Percentiles rank a stretch among this genome's conserved stretches.
phyloP scores from a whole-genome alignment of 1,140 invertebrate species.

The Papilio glaucus region DNA sequence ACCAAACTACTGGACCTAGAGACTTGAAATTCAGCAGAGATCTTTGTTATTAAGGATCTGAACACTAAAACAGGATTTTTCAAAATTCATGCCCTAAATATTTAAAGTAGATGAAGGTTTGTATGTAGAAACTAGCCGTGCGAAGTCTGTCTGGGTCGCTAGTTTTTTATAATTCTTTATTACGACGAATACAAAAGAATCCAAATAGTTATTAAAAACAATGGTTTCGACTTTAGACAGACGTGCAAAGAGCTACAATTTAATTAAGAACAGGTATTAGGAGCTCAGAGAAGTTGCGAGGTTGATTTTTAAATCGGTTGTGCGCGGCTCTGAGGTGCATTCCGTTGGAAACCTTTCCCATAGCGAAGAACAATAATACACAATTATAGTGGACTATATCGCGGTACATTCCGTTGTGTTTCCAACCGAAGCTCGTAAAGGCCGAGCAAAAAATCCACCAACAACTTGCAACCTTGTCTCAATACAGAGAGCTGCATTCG shows the following conservation, averaged over 20 bases:
- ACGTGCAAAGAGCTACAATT: conserved; percentile 5
- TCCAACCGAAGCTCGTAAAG: conserved; percentile 67
- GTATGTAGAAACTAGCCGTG: too few relatives aligned
- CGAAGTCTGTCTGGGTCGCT: too few relatives aligned
- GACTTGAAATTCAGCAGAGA: too few relatives aligned
- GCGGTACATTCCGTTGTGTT: conserved; percentile 59
- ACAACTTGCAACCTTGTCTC: conserved; percentile 71
- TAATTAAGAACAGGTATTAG: conserved; percentile 34
- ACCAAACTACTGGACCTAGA: too few relatives aligned
- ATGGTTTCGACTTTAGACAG: background rate
- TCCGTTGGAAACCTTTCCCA: conserved; percentile 41
- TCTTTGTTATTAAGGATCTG: too few relatives aligned
- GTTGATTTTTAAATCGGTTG: conserved; percentile 23
- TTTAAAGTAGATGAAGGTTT: too few relatives aligned
- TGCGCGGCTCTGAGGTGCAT: conserved; percentile 17
- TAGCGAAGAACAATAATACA: conserved; percentile 71
- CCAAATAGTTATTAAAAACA: background rate
- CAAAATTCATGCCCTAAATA: too few relatives aligned
- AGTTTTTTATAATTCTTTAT: too few relatives aligned
- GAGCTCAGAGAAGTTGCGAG: conserved; percentile 4
- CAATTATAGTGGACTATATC: conserved; percentile 52
- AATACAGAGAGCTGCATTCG: conserved; percentile 50
- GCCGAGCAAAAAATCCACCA: conserved; percentile 66
- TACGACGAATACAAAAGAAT: too few relatives aligned
- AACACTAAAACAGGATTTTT: too few relatives aligned